Conservation (phyloP, 2,797 vertebrate species). For the Pitangus sulphuratus region DNA sequence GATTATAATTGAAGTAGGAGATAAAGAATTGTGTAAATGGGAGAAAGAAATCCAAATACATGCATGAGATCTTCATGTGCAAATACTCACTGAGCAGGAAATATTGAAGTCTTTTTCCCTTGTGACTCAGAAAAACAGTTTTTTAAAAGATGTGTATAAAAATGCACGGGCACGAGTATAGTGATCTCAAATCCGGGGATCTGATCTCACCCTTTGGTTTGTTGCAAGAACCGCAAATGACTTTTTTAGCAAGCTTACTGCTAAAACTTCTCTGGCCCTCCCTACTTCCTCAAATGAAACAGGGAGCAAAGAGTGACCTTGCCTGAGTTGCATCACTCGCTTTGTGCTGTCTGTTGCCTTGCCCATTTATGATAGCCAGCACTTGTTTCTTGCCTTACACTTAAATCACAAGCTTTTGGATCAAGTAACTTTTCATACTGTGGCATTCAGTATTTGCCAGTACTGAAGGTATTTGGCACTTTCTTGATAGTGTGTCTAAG, state of each 20-base stretch:
- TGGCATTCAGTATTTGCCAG: too few relatives aligned
- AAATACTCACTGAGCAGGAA: not conserved
- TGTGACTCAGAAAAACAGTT: not conserved
- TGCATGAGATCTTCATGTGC: not conserved
- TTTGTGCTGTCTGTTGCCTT: fast-evolving
- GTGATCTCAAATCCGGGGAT: not conserved
- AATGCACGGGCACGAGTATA: fast-evolving
- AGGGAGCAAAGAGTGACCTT: not conserved
- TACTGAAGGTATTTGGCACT: not conserved
- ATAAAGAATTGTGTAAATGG: not conserved
- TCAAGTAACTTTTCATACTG: not conserved
- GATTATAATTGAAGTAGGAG: not conserved
- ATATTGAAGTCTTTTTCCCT: not conserved
- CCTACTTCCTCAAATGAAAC: not conserved
- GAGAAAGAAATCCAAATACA: not conserved
- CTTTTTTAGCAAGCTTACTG: not conserved
- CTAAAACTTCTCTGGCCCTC: not conserved
- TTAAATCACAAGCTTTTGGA: not conserved
- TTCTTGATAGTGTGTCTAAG: not conserved
- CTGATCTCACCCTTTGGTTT: not conserved
- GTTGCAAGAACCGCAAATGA: not conserved
- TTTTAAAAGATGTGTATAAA: not conserved
- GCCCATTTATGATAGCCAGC: not conserved
- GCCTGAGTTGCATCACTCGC: fast-evolving
- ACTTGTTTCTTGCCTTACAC: not conserved